A percentile compares a stretch with the other conserved stretches of the same genome.
Conservation (phyloP, 2,113 vertebrate genomes). For the Formicarius rufipectus region DNA sequence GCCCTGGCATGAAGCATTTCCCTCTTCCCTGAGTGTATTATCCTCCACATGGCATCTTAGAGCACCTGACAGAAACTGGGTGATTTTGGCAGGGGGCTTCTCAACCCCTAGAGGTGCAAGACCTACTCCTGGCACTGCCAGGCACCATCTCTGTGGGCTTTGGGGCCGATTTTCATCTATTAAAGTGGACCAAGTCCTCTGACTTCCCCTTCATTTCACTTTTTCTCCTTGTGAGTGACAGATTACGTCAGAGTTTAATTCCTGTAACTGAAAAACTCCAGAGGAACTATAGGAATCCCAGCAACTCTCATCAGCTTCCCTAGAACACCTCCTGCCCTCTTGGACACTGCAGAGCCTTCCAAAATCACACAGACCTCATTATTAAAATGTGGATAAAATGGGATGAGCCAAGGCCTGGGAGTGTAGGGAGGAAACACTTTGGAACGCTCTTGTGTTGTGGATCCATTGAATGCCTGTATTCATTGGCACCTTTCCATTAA, state of each 20-base stretch:
- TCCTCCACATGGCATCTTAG: fast-evolving
- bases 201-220: neutral
- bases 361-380: neutral
- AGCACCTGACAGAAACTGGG: neutral
- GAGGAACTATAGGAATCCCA: neutral
- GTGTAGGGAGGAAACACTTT: neutral
- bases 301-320: neutral
- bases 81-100: neutral
- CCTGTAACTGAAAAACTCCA: neutral
- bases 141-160: neutral
- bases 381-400: fast-evolving
- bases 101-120: neutral
- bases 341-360: neutral
- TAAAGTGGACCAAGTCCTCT: neutral
- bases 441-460: conserved; percentile 2
- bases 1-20: neutral
- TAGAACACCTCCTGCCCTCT: neutral
- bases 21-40: fast-evolving
- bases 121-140: neutral
- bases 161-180: no score
- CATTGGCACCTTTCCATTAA: conserved; percentile 1
- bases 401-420: fast-evolving
- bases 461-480: neutral
- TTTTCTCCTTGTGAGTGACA: neutral
- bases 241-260: neutral